Conservation (phyloP, 2,797 vertebrate species). For the Halcyon chelicuti region DNA sequence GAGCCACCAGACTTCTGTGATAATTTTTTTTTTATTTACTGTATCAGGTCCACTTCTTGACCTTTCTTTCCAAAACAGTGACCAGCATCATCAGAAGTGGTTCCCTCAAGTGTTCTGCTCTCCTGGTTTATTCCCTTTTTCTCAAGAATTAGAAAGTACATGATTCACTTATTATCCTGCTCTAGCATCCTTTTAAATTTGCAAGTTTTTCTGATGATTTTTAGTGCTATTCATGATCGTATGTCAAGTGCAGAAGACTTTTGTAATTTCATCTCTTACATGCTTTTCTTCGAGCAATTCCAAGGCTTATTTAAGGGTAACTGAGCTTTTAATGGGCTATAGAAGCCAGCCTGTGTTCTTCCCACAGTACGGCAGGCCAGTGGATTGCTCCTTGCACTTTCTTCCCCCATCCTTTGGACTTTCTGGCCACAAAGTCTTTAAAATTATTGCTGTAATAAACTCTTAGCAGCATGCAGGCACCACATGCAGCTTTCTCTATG, state of each 20-base stretch:
- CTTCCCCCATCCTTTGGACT: background rate
- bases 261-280: accelerated
- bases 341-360: background rate
- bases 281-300: background rate
- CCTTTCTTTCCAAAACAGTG: background rate
- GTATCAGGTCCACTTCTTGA: background rate
- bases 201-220: background rate
- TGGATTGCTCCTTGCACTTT: background rate
- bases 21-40: background rate
- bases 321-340: background rate
- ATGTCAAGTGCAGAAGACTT: background rate
- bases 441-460: background rate
- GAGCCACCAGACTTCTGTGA: background rate
- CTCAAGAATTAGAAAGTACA: background rate
- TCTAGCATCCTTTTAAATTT: background rate
- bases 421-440: background rate
- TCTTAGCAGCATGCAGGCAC: background rate
- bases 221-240: background rate
- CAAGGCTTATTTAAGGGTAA: background rate
- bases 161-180: background rate
- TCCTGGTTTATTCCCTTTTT: background rate
- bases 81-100: background rate
- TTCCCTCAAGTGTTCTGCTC: background rate
- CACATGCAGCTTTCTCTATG: background rate
- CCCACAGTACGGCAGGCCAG: background rate